These are phyloP conservation scores for Gracilinanus agilis DNA, from an alignment of 2,113 vertebrate genomes.

Conservation along the genomic window DNA sequence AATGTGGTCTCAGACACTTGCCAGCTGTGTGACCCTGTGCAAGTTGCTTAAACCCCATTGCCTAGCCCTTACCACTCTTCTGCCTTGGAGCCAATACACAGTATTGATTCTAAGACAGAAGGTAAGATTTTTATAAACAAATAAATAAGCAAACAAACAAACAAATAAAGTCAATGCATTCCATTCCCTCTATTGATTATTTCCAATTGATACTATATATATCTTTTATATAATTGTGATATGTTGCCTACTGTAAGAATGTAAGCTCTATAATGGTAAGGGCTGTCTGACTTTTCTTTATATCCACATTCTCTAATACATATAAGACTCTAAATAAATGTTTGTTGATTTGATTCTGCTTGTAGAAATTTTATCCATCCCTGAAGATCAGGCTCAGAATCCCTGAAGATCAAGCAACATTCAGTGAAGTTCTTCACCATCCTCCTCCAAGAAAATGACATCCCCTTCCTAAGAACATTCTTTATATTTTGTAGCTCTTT, in stretches of 20 bases:
- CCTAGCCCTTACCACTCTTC: too few relatives aligned
- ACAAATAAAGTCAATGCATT: too few relatives aligned
- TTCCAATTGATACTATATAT: too few relatives aligned
- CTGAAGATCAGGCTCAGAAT: not conserved
- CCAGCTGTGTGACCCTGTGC: too few relatives aligned
- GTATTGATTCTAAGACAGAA: too few relatives aligned
- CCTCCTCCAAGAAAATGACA: not conserved
- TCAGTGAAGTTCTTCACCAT: not conserved
- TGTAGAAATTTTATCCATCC: not conserved
- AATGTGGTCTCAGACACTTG: too few relatives aligned
- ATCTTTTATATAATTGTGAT: too few relatives aligned
- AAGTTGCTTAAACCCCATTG: too few relatives aligned
- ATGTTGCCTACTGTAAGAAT: not conserved
- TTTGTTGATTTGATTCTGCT: not conserved
- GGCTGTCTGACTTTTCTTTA: not conserved
- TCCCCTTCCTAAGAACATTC: not conserved
- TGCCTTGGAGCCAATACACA: too few relatives aligned
- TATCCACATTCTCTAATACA: not conserved
- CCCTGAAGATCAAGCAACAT: not conserved
- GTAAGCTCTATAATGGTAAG: not conserved
- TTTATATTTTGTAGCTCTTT: not conserved
- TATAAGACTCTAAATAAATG: not conserved
- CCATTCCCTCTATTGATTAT: too few relatives aligned
- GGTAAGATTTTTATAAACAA: too few relatives aligned
- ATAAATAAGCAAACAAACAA: too few relatives aligned